Evolutionary conservation across 2,888 invertebrate genomes (phyloP), one percentile per base, ranked within the genome.

Genomic region (Spisula solida): DNA sequence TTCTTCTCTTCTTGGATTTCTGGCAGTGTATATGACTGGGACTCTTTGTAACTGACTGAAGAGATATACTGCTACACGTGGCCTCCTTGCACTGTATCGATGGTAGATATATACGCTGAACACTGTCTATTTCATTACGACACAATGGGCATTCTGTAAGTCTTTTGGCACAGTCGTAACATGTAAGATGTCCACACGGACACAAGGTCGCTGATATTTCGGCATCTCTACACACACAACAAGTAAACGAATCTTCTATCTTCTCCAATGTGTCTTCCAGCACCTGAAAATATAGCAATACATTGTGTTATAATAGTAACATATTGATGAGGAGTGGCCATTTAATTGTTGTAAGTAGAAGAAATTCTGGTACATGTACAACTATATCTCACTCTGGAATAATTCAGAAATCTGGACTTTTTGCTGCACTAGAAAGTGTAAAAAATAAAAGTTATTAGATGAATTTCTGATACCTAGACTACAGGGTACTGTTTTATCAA

Each of bases 101-200:
- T 0, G 96, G 96, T 80, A 96, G 91, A 90, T 97, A 98, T 92
- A 98, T 97, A 95, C 97, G 98, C 97, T 98, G 98, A 48, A 97
- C 97, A 93, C 98, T 97, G 82, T 97, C 97, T 91, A 98, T 98
- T 95, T 97, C 97, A 8, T 98, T 97, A 31, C 98, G 97, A 96
- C 98, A 98, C 51, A 98, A 97, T 0, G 98, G 98, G 96, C 98
- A 98, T 88, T 97, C 97, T 89, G 97, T 97, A 96, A 98, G 98
- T 95, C 98, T 97, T 2, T 97, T 97, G 2, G 98, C 98, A 96
- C 99, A 99, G 34, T 97, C 97, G 66, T 97, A 97, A 97, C 98
- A 98, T 82, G 98, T 98, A 84, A 98, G 98, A 96, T 99, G 99
- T n/a, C 98, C 97, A 96, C 99, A 99, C 1, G 98, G 98, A 97